These are phyloP conservation scores for Penaeus vannamei DNA, from an alignment of 1,140 invertebrate species.

Conservation along the genomic window DNA sequence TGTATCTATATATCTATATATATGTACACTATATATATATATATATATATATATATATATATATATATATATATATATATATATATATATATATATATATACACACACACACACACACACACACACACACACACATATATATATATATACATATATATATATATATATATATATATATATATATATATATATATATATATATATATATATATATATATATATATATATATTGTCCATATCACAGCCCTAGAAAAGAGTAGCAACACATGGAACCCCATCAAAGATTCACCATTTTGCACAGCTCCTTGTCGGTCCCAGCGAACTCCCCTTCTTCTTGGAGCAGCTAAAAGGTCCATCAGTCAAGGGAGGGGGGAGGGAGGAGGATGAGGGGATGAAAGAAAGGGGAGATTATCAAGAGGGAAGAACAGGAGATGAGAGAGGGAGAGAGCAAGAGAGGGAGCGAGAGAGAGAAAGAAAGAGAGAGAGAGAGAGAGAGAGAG, in stretches of 20 bases:
- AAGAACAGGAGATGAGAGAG: not conserved
- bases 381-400: not conserved
- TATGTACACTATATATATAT: not conserved
- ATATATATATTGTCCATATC: no score
- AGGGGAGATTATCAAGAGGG: not conserved
- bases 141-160: not conserved
- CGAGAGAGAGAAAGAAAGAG: not conserved
- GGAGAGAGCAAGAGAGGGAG: not conserved
- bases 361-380: not conserved
- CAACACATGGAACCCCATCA: no score
- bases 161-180: no score
- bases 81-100: constrained; percentile 37
- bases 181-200: no score
- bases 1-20: constrained; percentile 17
- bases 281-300: no score
- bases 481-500: not conserved
- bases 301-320: no score
- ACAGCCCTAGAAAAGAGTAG: no score
- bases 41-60: not conserved
- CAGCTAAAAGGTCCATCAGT: not conserved
- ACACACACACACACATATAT: not conserved
- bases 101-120: not conserved
- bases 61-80: constrained; percentile 21
- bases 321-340: no score
- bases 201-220: no score